Conservation (phyloP, 2,113 vertebrate genomes). For the Epinephelus moara region DNA sequence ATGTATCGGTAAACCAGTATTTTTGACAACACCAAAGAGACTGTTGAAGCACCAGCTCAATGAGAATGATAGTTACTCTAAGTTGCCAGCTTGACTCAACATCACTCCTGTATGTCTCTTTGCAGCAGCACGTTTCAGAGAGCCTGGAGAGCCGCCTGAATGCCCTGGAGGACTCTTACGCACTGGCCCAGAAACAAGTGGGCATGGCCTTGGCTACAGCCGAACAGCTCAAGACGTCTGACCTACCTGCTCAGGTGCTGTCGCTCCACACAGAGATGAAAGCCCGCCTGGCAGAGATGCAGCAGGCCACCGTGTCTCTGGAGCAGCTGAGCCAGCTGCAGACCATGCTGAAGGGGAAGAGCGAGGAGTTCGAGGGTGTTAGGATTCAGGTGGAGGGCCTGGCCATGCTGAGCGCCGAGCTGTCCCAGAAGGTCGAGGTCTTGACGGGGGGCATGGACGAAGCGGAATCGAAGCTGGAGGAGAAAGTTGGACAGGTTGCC, state of each 20-base stretch:
- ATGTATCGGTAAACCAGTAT: too few relatives aligned
- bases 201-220: conserved; percentile 76
- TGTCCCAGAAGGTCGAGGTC: conserved; percentile 64
- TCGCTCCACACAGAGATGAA: conserved; percentile 82
- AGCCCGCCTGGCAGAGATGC: conserved; percentile 74
- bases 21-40: not conserved
- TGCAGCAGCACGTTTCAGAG: conserved; percentile 67
- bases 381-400: conserved; percentile 62
- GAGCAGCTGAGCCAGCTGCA: conserved; percentile 74
- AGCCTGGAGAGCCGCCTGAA: conserved; percentile 74
- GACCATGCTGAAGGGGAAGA: conserved; percentile 47
- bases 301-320: conserved; percentile 67
- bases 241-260: conserved; percentile 80
- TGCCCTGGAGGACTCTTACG: conserved; percentile 75
- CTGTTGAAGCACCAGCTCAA: not conserved
- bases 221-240: conserved; percentile 78
- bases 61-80: not conserved
- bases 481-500: conserved; percentile 25
- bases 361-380: conserved; percentile 65
- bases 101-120: conserved; percentile 14
- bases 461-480: conserved; percentile 56
- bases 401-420: conserved; percentile 24
- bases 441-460: conserved; percentile 51
- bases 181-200: conserved; percentile 76
- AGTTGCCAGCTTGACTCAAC: not conserved